Evolutionary conservation across 2,797 vertebrate species (phyloP).

Genomic region (Dallia pectoralis): DNA sequence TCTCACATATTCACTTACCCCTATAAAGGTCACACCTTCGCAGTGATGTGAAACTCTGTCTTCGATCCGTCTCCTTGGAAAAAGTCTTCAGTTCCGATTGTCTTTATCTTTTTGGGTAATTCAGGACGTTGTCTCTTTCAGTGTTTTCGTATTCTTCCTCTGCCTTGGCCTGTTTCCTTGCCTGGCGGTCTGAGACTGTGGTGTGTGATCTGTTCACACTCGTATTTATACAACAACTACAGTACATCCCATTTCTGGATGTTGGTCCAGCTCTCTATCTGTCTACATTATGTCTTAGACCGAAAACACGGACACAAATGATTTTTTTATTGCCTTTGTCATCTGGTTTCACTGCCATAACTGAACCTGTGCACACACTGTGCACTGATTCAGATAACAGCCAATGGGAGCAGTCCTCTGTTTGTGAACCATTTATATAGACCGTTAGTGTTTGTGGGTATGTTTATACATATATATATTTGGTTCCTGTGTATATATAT

Average conservation of each 20-base stretch:
- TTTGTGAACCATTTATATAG: not conserved
- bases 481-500: slow-evolving; percentile 14
- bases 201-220: slow-evolving; percentile 34
- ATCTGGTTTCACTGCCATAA: slow-evolving; percentile 37
- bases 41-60: not conserved
- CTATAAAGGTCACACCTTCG: slow-evolving; percentile 3
- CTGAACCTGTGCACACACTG: slow-evolving; percentile 62
- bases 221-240: slow-evolving; percentile 64
- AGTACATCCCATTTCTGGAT: slow-evolving; percentile 26
- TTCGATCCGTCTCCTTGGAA: not conserved
- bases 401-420: slow-evolving; percentile 38
- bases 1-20: slow-evolving; percentile 45
- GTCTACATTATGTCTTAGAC: not conserved
- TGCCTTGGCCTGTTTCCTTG: slow-evolving; percentile 27
- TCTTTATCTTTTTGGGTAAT: slow-evolving; percentile 4
- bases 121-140: slow-evolving; percentile 5
- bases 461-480: not conserved
- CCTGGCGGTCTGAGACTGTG: slow-evolving; percentile 25
- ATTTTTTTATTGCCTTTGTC: slow-evolving; percentile 40
- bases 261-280: slow-evolving; percentile 12
- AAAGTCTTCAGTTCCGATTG: not conserved
- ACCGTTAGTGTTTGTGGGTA: slow-evolving; percentile 8
- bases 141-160: slow-evolving; percentile 38
- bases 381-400: slow-evolving; percentile 71
- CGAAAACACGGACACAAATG: slow-evolving; percentile 20